phyloP scores from a whole-genome alignment of 2,113 vertebrate genomes.

The Leiothrix lutea region DNA sequence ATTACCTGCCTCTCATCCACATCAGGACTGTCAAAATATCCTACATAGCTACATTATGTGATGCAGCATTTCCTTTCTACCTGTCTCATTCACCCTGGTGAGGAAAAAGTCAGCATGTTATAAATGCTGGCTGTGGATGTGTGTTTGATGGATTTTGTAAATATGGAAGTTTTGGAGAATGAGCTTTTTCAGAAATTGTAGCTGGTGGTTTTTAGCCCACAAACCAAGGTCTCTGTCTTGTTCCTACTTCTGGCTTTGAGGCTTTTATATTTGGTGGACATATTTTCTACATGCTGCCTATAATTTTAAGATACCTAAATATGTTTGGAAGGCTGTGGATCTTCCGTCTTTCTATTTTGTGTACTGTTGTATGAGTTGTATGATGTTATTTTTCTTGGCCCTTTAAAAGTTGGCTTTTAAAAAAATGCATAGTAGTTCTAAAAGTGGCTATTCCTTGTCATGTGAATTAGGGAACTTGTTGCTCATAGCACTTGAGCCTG shows the following conservation, averaged over 20 bases:
- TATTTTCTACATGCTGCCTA: background rate
- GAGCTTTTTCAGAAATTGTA: background rate
- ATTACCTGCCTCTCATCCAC: background rate
- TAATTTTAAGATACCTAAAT: background rate
- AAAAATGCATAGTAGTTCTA: background rate
- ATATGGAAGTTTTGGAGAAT: background rate
- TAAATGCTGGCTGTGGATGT: background rate
- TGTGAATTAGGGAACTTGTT: background rate
- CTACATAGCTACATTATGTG: background rate
- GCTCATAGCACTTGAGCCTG: background rate
- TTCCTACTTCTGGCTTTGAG: background rate
- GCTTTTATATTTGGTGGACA: background rate
- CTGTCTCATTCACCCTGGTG: background rate
- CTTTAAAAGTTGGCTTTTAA: background rate
- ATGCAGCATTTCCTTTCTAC: background rate
- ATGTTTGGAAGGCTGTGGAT: background rate
- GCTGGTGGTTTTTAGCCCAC: background rate
- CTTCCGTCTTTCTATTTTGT: background rate
- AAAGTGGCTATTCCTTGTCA: background rate
- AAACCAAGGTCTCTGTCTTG: background rate
- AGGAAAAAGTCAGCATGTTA: accelerated
- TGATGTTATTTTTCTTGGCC: background rate
- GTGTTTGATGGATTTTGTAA: background rate
- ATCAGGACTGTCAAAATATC: background rate
- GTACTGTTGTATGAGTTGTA: background rate